Evolutionary conservation across 2,797 vertebrate genomes (phyloP), one percentile per base, ranked within the genome.

Genomic region (Acrossocheilus fasciatus): DNA sequence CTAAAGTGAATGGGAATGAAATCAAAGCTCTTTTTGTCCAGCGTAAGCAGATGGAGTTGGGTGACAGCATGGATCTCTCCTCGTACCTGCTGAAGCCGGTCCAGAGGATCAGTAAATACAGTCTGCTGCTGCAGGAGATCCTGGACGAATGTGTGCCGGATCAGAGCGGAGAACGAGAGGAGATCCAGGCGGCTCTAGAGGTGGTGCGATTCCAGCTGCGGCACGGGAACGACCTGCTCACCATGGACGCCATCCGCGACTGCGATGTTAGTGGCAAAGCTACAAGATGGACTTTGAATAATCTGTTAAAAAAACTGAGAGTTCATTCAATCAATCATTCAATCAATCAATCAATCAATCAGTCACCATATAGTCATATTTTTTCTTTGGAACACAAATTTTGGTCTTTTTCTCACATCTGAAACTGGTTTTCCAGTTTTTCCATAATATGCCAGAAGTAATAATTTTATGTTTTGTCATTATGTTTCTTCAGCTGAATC

Each of bases 21-120:
- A 23, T 76, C 5, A 36, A 54, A 14, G 10, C 2, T 23, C 8
- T 47, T 50, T 1, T n/a, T 34, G 1, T 23, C 2, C 90, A 97
- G 96, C 90, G 94, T 91, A 97, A 96, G 88, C 96, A 96, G 93
- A 88, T 91, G 85, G 92, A 94, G 87, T 91, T 97, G 64, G 91
- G 93, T 2, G 96, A 97, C 88, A 95, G 94, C 90, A 96, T 96
- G 96, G 96, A 97, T 87, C 90, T 97, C 81, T 96, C 95, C 88
- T 97, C 96, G 0, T 96, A 96, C 89, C 91, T 96, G 83, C 92
- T 97, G 93, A 97, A 97, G 90, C 96, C 96, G 0, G 94, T 97
- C 69, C 96, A 97, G 93, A 92, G 96, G 81, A 96, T 97, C 93
- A 96, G 96, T 88, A 97, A 97, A 84, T 97, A 97, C 94, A 95